Conservation (phyloP, 2,113 vertebrate genomes). For the Emydocephalus ijimae region DNA sequence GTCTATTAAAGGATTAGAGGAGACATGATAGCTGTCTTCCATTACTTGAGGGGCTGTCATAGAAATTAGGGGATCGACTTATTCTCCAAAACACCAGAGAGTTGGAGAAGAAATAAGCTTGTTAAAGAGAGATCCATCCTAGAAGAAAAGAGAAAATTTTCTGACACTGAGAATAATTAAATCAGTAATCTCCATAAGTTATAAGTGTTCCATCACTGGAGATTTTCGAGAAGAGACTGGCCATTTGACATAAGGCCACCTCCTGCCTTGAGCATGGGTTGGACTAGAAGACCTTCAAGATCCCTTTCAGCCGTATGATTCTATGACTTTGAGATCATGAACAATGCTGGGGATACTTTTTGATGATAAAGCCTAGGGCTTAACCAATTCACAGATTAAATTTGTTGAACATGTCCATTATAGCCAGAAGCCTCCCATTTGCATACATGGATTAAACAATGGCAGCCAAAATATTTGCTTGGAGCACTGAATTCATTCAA, state of each 20-base stretch:
- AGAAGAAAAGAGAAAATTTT: too few relatives aligned
- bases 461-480: background rate
- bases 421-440: background rate
- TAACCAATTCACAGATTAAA: conserved; percentile 7
- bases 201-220: background rate
- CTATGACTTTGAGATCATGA: background rate
- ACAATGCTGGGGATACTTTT: conserved; percentile 6
- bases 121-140: too few relatives aligned
- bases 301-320: background rate
- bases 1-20: too few relatives aligned
- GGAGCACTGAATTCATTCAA: background rate
- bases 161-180: too few relatives aligned
- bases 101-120: too few relatives aligned
- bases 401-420: background rate
- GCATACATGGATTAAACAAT: background rate
- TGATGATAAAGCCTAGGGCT: conserved; percentile 15
- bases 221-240: background rate
- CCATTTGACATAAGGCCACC: too few relatives aligned
- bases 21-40: too few relatives aligned
- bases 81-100: too few relatives aligned
- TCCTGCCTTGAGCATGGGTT: background rate
- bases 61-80: too few relatives aligned
- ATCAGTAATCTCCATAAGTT: too few relatives aligned
- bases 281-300: too few relatives aligned
- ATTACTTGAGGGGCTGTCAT: too few relatives aligned